Base-by-base conservation (phyloP, 2,888 invertebrate species). In the Ennomos erosarius region DNA sequence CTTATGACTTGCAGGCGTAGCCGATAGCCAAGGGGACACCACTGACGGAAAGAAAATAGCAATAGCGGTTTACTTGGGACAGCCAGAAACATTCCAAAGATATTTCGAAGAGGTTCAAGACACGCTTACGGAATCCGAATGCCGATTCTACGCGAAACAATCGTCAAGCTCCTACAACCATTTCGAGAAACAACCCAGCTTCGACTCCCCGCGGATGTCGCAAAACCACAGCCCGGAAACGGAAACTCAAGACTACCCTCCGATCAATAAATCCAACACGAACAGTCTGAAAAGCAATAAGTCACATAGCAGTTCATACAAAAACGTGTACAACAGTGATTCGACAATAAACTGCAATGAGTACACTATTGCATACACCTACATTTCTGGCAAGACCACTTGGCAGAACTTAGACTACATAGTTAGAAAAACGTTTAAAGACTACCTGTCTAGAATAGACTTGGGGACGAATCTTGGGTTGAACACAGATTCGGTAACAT, bases 321-420 rank as follows among this genome's bases (percentile, higher is more conserved):
- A 93, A 74, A 92, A 92, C 74, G 90, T 87, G 55, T 92, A 91
- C 74, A 90, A 87, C 75, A 88, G 85, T 79, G 90, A 90, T 68
- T 93, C 93, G 70, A 92, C 92, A 75, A 90, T 93, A 78, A 94
- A 93, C 68, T 93, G 94, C 64, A 95, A 95, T 83, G 96, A 96
- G 84, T 96, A 97, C 78, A 93, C 97, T 5, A 97, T 99, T 78
- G 98, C 98, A 10, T 96, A 95, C 74, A 96, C 99, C 4, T 97
- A 96, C 77, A 97, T 99, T 65, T 97, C 97, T 70, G 97, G 97
- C 60, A 98, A 98, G 85, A 98, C 98, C 0, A 97, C 97, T 59
- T 99, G 99, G 99, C 98, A 98, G 82, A 96, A 97, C 79, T 92
- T 99, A 76, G 99, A 99, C 88, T 96, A 97, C 74, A 96, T 97